Conservation (phyloP, 30 jellyfish, hydroid and myxozoan species). For the Hydractinia echinata region DNA sequence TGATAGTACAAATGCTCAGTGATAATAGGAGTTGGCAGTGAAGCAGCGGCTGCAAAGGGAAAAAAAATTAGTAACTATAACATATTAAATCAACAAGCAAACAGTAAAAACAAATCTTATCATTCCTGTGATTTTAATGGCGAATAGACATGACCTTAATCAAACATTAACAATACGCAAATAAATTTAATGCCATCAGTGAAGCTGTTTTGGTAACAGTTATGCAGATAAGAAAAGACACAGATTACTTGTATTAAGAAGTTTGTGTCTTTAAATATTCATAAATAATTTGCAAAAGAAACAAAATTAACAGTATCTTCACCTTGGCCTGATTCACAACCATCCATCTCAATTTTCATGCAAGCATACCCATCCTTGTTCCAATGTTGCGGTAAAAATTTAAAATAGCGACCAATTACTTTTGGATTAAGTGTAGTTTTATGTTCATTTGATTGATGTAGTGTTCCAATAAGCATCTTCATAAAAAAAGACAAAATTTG, state of each 20-base stretch:
- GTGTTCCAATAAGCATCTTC: conserved; percentile 14
- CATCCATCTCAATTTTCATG: conserved; percentile 39
- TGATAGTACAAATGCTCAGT: conserved; percentile 52
- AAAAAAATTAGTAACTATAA: too few species aligned
- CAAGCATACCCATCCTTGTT: conserved; percentile 17
- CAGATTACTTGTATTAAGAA: too few species aligned
- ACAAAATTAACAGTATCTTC: too few species aligned
- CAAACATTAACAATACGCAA: not conserved
- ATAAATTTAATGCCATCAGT: too few species aligned
- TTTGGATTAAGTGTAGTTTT: conserved; percentile 15
- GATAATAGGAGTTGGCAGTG: conserved; percentile 54
- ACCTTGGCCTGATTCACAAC: too few species aligned
- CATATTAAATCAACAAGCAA: too few species aligned
- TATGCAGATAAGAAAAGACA: too few species aligned
- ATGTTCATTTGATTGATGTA: not conserved
- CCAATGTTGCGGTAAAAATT: conserved; percentile 32
- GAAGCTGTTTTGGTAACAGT: too few species aligned
- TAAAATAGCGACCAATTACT: conserved; percentile 14
- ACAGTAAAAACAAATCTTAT: too few species aligned
- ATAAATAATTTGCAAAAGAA: not conserved
- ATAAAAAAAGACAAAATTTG: not conserved
- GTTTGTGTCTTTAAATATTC: too few species aligned
- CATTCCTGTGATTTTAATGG: too few species aligned
- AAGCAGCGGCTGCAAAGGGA: conserved; percentile 26
- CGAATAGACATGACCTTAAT: not conserved